A percentile compares a stretch with the other conserved stretches of the same genome.
Evolutionary conservation across 2,888 invertebrate genomes (phyloP).

Genomic region (Brachynemurus nebulosus): DNA sequence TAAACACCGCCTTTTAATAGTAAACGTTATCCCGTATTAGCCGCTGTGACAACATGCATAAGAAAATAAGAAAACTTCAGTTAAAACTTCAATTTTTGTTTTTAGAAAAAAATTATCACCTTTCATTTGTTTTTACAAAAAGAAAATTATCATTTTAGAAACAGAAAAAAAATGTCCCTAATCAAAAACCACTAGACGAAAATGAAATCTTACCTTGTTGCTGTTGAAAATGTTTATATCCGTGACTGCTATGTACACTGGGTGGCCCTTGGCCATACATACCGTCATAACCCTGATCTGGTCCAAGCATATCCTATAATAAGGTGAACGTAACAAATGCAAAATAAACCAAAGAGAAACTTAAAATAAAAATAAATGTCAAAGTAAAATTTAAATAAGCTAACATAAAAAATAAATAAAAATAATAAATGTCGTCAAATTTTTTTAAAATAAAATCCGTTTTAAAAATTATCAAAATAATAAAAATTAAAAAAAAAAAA

Average conservation of each 20-base stretch:
- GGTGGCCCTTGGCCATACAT: slow-evolving; percentile 87
- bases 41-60: slow-evolving; percentile 7
- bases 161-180: too few species aligned
- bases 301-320: slow-evolving; percentile 75
- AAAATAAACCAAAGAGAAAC: slow-evolving; percentile 30
- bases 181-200: too few species aligned
- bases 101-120: background rate
- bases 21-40: slow-evolving; percentile 6
- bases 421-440: slow-evolving; percentile 12
- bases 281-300: slow-evolving; percentile 86
- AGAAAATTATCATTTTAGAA: too few species aligned
- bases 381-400: slow-evolving; percentile 23
- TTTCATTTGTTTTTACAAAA: too few species aligned
- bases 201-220: slow-evolving; percentile 66
- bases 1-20: slow-evolving; percentile 2
- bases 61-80: background rate
- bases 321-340: slow-evolving; percentile 27
- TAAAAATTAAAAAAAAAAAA: slow-evolving; percentile 11
- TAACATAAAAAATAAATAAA: slow-evolving; percentile 22
- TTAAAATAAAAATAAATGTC: slow-evolving; percentile 26
- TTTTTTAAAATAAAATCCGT: slow-evolving; percentile 8
- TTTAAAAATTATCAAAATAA: slow-evolving; percentile 10
- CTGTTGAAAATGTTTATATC: slow-evolving; percentile 66
- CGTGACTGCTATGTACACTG: slow-evolving; percentile 68
- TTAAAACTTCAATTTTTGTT: too few species aligned